Evolutionary conservation across 2,888 invertebrate genomes (phyloP).

Genomic region (Pediacus dermestoides): DNA sequence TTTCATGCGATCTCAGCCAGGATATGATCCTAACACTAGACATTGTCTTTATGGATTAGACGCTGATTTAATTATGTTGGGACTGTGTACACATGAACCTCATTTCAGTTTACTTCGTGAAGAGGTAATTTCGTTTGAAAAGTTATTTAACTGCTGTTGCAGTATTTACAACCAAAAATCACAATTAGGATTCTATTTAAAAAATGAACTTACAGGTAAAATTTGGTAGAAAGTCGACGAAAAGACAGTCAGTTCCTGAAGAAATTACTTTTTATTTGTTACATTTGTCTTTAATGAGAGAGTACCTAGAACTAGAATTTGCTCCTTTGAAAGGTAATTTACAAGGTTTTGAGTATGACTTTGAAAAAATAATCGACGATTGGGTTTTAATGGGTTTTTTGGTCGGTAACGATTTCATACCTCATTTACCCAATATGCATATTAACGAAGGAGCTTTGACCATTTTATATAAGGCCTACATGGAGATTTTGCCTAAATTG

Average conservation of each 20-base stretch:
- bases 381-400: constrained; percentile 96
- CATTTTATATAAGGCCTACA: constrained; percentile 82
- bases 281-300: constrained; percentile 86
- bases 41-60: constrained; percentile 97
- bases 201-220: constrained; percentile 57
- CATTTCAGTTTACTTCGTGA: constrained; percentile 92
- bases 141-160: no score
- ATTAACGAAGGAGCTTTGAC: constrained; percentile 88
- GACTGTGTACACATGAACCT: constrained; percentile 92
- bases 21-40: constrained; percentile 85
- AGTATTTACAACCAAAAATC: not conserved
- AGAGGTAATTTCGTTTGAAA: constrained; percentile 78
- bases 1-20: constrained; percentile 75
- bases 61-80: constrained; percentile 96
- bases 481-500: constrained; percentile 76
- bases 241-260: constrained; percentile 70
- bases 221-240: constrained; percentile 66
- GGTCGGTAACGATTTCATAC: constrained; percentile 98
- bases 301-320: constrained; percentile 92
- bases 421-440: constrained; percentile 91
- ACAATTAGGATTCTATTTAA: constrained; percentile 3
- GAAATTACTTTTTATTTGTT: constrained; percentile 90
- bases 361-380: constrained; percentile 93
- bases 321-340: constrained; percentile 62
- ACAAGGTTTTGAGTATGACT: constrained; percentile 68